A percentile compares a stretch with the other conserved stretches of the same genome.
These are phyloP conservation scores for Ursus arctos DNA, from an alignment of 2,113 vertebrate genomes.

Conservation along the genomic window DNA sequence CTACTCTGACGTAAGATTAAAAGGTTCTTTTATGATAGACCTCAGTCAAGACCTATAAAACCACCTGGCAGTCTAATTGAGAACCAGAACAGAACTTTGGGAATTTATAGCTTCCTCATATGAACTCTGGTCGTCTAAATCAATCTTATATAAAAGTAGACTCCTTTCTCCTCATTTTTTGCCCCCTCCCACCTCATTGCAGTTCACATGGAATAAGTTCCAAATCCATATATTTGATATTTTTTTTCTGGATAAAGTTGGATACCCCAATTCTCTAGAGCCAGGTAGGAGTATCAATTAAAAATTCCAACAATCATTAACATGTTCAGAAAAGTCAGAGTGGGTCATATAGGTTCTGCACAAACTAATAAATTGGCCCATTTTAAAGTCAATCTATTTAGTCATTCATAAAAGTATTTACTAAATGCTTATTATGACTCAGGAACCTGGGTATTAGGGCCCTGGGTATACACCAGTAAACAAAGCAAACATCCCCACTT, in stretches of 20 bases:
- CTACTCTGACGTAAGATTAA: constrained; percentile 63
- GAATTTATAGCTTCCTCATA: constrained; percentile 43
- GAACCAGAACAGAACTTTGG: constrained; percentile 24
- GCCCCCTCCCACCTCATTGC: too few species aligned
- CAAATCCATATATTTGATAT: background rate
- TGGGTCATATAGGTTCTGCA: background rate
- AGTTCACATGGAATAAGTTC: background rate
- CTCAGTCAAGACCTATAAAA: constrained; percentile 53
- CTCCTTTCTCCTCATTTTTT: background rate
- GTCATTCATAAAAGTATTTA: constrained; percentile 2
- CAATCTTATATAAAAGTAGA: background rate
- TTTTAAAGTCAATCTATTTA: background rate
- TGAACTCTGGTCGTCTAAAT: constrained; percentile 36
- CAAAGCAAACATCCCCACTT: constrained; percentile 1
- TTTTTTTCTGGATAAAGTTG: background rate
- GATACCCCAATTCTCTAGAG: background rate
- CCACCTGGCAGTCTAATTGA: constrained; percentile 49
- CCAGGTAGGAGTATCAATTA: background rate
- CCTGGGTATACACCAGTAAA: background rate
- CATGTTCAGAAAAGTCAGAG: background rate
- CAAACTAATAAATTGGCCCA: background rate
- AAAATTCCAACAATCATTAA: background rate
- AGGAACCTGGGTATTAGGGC: background rate
- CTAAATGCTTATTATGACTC: background rate
- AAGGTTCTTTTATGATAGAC: constrained; percentile 39